Conservation (phyloP, 2,113 vertebrate species). For the Ardeotis arabs region DNA sequence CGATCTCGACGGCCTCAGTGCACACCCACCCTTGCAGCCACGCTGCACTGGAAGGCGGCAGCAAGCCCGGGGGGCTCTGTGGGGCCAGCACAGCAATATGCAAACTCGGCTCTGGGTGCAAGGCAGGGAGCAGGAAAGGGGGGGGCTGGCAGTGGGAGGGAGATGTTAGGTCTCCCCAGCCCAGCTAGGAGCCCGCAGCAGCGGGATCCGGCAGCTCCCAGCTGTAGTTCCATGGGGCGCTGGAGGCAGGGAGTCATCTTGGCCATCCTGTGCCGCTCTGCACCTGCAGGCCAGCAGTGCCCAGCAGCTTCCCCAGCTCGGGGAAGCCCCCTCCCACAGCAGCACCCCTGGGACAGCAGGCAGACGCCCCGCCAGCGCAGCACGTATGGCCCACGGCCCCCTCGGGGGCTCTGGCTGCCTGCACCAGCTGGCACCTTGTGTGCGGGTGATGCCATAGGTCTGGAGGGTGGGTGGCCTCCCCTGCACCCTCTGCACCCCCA, state of each 20-base stretch:
- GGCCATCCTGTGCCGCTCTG: rapidly evolving
- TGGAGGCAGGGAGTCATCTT: background rate
- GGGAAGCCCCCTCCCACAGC: background rate
- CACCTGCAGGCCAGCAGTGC: rapidly evolving
- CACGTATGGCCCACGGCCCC: rapidly evolving
- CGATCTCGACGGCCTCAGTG: background rate
- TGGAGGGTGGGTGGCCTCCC: rapidly evolving
- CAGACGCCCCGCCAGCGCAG: background rate
- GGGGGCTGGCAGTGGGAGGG: rapidly evolving
- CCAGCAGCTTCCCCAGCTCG: no score
- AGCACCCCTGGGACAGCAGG: background rate
- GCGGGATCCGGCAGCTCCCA: background rate
- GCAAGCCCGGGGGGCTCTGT: rapidly evolving
- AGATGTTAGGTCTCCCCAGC: no score
- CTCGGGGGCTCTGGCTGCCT: background rate
- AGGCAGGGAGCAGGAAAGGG: background rate
- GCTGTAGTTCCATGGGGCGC: background rate
- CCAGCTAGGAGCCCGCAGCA: background rate
- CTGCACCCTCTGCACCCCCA: background rate
- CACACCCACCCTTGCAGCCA: rapidly evolving
- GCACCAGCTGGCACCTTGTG: rapidly evolving
- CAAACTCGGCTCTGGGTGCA: background rate
- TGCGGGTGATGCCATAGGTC: rapidly evolving
- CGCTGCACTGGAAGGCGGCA: rapidly evolving
- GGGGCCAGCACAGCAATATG: background rate